These are phyloP conservation scores for Motacilla alba DNA, from an alignment of 2,113 vertebrate genomes.

Conservation along the genomic window DNA sequence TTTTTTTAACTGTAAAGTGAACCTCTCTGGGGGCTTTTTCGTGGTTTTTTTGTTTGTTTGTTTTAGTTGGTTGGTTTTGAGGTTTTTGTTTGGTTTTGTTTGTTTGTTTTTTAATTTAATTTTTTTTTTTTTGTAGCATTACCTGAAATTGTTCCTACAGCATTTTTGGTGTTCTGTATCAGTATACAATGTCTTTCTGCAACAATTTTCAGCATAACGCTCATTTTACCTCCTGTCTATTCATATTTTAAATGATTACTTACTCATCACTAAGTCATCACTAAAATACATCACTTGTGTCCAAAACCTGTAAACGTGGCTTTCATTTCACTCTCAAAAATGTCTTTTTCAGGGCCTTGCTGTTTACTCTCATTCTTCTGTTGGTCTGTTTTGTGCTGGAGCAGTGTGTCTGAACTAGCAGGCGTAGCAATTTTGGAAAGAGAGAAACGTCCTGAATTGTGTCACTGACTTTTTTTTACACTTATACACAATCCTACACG, in stretches of 20 bases:
- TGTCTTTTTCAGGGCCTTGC: neutral
- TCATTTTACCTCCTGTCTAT: neutral
- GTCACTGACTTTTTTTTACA: neutral
- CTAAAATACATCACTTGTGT: neutral
- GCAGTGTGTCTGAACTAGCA: neutral
- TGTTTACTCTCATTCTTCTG: neutral
- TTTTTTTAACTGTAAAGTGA: neutral
- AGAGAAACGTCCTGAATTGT: neutral
- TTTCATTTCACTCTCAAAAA: neutral
- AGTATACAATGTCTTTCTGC: neutral
- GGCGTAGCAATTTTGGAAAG: neutral
- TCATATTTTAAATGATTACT: neutral
- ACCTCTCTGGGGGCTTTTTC: accelerated
- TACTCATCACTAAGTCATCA: neutral
- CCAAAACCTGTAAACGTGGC: neutral
- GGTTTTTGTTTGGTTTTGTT: neutral
- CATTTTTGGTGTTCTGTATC: neutral
- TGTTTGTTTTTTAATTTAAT: neutral
- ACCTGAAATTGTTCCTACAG: neutral
- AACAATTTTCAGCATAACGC: neutral
- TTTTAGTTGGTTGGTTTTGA: neutral
- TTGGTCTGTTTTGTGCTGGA: neutral
- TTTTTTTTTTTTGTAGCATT: neutral
- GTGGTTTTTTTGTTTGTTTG: neutral
- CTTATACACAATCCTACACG: accelerated